Evolutionary conservation across 2,113 vertebrate species (phyloP).

Genomic region (Dissostichus mawsoni): DNA sequence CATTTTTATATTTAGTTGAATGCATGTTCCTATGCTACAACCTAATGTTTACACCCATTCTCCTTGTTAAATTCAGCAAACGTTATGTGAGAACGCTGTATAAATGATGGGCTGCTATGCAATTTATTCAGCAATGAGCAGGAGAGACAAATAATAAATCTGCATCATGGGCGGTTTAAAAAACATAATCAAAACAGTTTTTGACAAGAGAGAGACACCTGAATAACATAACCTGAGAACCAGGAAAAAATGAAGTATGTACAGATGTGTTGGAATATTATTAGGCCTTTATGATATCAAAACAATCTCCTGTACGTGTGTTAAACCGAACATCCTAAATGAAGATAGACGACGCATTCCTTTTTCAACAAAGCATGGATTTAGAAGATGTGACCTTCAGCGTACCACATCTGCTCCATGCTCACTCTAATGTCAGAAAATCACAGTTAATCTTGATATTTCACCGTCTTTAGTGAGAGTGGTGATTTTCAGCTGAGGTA

Average conservation of each 20-base stretch:
- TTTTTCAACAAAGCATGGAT: not conserved
- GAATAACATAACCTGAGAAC: constrained; percentile 4
- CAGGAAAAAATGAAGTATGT: not conserved
- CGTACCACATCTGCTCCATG: not conserved
- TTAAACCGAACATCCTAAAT: not conserved
- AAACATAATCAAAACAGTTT: constrained; percentile 29
- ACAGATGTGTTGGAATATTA: not conserved
- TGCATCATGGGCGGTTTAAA: constrained; percentile 14
- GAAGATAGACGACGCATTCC: not conserved
- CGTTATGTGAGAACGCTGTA: constrained; percentile 14
- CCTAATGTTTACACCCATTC: not conserved
- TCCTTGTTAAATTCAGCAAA: constrained; percentile 17
- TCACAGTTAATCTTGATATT: constrained; percentile 3
- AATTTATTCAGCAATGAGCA: constrained; percentile 24
- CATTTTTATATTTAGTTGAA: constrained; percentile 33
- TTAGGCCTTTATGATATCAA: not conserved
- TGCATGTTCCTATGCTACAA: not conserved
- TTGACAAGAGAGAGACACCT: not conserved
- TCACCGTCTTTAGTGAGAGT: not conserved
- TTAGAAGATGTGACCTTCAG: constrained; percentile 47
- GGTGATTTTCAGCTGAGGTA: not conserved
- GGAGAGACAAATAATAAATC: constrained; percentile 36
- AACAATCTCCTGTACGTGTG: not conserved
- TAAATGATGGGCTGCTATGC: constrained; percentile 40
- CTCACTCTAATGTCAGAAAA: constrained; percentile 2